Percentiles rank a stretch among this genome's conserved stretches.
phyloP scores from a whole-genome alignment of 2,888 invertebrate genomes.

The Scelioninae gen. 2 region DNA sequence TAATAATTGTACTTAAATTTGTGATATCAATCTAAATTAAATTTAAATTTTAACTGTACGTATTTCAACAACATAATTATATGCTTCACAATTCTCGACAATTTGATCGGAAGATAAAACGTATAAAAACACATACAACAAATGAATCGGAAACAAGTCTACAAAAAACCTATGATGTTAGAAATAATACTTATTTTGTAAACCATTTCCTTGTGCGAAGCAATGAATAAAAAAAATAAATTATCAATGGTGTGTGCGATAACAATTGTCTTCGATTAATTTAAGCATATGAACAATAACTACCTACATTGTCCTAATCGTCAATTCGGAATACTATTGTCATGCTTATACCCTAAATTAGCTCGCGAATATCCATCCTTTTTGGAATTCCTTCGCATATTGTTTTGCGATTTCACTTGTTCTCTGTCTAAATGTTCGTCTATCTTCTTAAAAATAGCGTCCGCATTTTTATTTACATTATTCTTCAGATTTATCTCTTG shows the following conservation, averaged over 20 bases:
- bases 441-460: slow-evolving; percentile 47
- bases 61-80: neutral
- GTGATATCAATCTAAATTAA: neutral
- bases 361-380: slow-evolving; percentile 16
- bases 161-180: slow-evolving; percentile 20
- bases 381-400: slow-evolving; percentile 34
- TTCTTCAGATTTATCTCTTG: slow-evolving; percentile 36
- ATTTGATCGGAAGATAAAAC: slow-evolving; percentile 19
- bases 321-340: slow-evolving; percentile 44
- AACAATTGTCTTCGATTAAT: neutral
- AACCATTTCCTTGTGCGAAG: slow-evolving; percentile 16
- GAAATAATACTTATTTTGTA: slow-evolving; percentile 31
- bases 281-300: slow-evolving; percentile 4
- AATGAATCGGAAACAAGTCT: slow-evolving; percentile 25
- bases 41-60: neutral
- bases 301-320: slow-evolving; percentile 4
- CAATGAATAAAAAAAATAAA: slow-evolving; percentile 42
- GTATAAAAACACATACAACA: slow-evolving; percentile 42
- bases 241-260: slow-evolving; percentile 13
- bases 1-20: neutral
- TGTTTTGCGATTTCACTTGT: slow-evolving; percentile 28
- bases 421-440: slow-evolving; percentile 45
- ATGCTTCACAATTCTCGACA: no score
- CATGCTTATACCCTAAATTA: slow-evolving; percentile 33
- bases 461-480: slow-evolving; percentile 27